These are phyloP conservation scores for Antedon bifida DNA, from an alignment of 35 echinoderm and acorn worm genomes.

Conservation along the genomic window DNA sequence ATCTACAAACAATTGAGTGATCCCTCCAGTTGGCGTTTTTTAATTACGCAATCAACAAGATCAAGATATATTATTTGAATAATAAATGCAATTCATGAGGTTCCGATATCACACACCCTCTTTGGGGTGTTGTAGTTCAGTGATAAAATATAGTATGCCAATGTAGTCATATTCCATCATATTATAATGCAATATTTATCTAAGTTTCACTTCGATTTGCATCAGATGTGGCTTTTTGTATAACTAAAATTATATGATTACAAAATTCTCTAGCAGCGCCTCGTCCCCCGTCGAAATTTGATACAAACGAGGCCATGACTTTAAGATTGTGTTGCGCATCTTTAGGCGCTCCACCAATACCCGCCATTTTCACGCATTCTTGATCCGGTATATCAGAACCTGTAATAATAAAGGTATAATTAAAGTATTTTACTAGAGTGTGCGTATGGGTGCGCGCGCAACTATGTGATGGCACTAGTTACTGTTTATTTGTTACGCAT, in stretches of 20 bases:
- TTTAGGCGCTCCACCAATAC: not conserved
- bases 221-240: not conserved
- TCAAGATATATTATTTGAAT: too few species aligned
- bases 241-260: not conserved
- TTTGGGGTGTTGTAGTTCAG: too few species aligned
- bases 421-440: too few species aligned
- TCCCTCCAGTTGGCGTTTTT: too few species aligned
- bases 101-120: too few species aligned
- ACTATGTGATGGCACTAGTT: not conserved
- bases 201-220: not conserved
- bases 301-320: not conserved
- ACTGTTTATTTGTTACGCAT: not conserved
- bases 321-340: not conserved
- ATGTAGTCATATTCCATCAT: too few species aligned
- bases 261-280: conserved; percentile 18
- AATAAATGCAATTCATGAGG: too few species aligned
- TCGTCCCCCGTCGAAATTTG: not conserved
- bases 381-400: conserved; percentile 1
- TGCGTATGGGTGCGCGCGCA: not conserved
- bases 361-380: not conserved
- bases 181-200: too few species aligned
- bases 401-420: not conserved
- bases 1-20: too few species aligned
- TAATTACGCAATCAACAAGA: too few species aligned
- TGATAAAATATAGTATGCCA: too few species aligned